Evolutionary conservation across 2,888 invertebrate species (phyloP), one percentile per base, ranked within the genome.

Genomic region (Euplexia lucipara): DNA sequence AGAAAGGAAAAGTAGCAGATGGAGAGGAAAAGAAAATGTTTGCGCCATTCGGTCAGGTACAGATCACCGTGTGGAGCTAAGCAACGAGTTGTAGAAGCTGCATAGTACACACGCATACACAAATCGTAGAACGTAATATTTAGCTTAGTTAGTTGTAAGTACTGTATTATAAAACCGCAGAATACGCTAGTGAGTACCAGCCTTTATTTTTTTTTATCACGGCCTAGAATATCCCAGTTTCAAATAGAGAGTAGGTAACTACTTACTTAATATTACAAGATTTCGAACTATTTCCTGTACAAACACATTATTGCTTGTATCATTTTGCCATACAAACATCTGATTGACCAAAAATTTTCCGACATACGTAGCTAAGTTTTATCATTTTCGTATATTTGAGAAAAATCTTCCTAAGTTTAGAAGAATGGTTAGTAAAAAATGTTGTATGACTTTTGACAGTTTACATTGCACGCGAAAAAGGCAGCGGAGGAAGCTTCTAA

Each of bases 381-480:
- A 37, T 22, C 35, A 42, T 30, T 34, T 58, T 67, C 22, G 14
- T 47, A 4, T 9, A 30, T 44, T 42, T 53, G 12, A 37, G 5
- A 34, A 14, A 30, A 10, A 6, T 10, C 12, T 6, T 9, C 9
- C 10, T 16, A 14, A 37, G 14, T n/a, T 9, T 32, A 34, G n/a
- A 5, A 20, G 12, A 5, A 10, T 0, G n/a, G n/a, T 22, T 1
- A 22, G 9, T 44, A 2, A 37, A 2, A 37, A 49, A 37, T 45
- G 1, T 39, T 7, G 12, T 51, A 54, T 67, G 34, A 30, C 22
- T 57, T 65, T 75, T 73, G 57, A 16, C 84, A 98, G 98, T 93
- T 98, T 2, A 98, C 98, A 1, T 96, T 97, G 35, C 98, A 98
- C 81, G 98, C 98, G 0, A 98, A 98, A 88, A 98, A 98, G 86